Base-by-base conservation (phyloP, 2,888 invertebrate species). In the Cordilura impudica region DNA sequence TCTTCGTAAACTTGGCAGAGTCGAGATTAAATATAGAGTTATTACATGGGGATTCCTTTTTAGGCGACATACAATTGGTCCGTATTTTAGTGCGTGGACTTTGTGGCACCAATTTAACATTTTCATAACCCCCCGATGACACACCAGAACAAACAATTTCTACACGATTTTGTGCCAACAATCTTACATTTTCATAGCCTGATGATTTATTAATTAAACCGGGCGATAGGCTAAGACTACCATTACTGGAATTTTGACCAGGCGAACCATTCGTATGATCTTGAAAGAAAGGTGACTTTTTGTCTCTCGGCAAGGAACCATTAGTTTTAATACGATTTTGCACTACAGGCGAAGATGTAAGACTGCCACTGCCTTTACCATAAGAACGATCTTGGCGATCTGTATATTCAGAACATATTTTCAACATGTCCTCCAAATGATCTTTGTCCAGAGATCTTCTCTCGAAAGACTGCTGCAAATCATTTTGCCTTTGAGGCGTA, bases 391-490 rank as follows among this genome's bases (percentile, higher is more conserved):
- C 93, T 85, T 95, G 95, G 0, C 87, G 83, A 89, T 97, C 97
- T 3, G 87, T 84, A 87, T 97, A 98, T 86, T 98, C 98, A 0
- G 96, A 96, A 90, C 97, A 98, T 93, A 97, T 96, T 84, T 94
- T 95, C 1, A 98, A 91, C 84, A 98, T 98, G 89, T 98, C 97
- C 85, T 98, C 98, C 35, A 88, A 81, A 71, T 87, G 85, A 74
- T 85, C 85, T 82, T 92, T 92, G 84, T 94, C 94, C 76, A 93
- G 12, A 21, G 7, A 14, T 16, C 65, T 63, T 92, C 54, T 18
- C 73, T 56, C 14, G 73, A 61, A 14, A 7, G 18, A 2, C 2
- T 1, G 5, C 5, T 49, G 21, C 4, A 21, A 43, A 47, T 72
- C 63, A 10, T 35, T 71, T 16, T 53, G 31, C 23, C 14, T 63